phyloP scores from a whole-genome alignment of 2,113 vertebrate genomes.

The Mesitornis unicolor region DNA sequence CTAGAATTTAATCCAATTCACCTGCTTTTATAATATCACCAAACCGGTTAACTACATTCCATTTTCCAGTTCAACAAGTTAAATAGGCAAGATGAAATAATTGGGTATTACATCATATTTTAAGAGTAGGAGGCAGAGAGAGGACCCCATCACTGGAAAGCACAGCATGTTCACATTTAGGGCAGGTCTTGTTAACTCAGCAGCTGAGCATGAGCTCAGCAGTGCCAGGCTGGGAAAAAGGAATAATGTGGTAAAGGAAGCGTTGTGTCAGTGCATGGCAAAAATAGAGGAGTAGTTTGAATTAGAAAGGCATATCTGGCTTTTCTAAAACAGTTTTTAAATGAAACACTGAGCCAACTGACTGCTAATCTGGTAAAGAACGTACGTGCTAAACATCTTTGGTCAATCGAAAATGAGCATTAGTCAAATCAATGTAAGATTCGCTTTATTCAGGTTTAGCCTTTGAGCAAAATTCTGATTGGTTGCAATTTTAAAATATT shows the following conservation, averaged over 20 bases:
- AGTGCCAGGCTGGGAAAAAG: neutral
- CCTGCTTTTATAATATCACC: neutral
- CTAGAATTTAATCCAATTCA: neutral
- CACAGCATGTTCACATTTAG: neutral
- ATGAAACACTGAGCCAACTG: neutral
- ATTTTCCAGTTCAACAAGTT: slow-evolving; percentile 33
- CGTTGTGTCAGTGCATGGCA: neutral
- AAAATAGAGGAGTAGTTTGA: neutral
- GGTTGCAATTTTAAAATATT: slow-evolving; percentile 46
- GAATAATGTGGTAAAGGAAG: neutral
- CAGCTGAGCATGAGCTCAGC: slow-evolving; percentile 7
- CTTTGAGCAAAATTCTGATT: slow-evolving; percentile 57
- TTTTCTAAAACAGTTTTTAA: slow-evolving; percentile 33
- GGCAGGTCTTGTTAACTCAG: neutral
- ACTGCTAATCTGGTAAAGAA: slow-evolving; percentile 15
- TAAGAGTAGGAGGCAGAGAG: neutral
- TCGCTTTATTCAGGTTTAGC: slow-evolving; percentile 57
- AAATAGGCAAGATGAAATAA: slow-evolving; percentile 22
- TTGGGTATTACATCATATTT: neutral
- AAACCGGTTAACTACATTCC: slow-evolving; percentile 10
- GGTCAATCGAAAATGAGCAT: neutral
- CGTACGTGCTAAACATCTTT: neutral
- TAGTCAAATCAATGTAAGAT: slow-evolving; percentile 59
- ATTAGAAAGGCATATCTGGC: neutral
- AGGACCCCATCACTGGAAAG: neutral